phyloP scores from a whole-genome alignment of 2,797 vertebrate genomes.

The Pantherophis alleghaniensis region DNA sequence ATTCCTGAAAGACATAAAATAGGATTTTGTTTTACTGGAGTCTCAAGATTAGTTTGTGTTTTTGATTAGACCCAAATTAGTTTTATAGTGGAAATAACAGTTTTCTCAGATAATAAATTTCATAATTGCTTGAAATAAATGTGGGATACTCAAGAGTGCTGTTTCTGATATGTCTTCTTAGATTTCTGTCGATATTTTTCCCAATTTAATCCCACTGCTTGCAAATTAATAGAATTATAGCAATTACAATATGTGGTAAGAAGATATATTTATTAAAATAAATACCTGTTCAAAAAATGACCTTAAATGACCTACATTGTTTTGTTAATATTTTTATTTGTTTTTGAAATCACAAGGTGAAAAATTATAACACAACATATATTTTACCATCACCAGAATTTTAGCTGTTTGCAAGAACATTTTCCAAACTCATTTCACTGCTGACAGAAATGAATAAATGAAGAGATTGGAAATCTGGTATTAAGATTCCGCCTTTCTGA shows the following conservation, averaged over 20 bases:
- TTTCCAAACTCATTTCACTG: background rate
- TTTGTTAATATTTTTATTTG: background rate
- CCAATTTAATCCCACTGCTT: background rate
- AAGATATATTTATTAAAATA: constrained; percentile 13
- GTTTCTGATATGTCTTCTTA: background rate
- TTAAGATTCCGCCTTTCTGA: background rate
- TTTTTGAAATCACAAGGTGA: background rate
- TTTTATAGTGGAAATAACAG: background rate
- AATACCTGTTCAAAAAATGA: constrained; percentile 20
- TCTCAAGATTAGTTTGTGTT: constrained; percentile 9
- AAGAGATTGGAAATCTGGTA: background rate
- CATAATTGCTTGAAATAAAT: constrained; percentile 14
- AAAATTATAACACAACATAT: background rate
- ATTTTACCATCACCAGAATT: background rate
- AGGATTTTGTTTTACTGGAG: no score
- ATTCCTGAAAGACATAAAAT: background rate
- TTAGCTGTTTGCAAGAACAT: background rate
- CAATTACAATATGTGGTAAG: constrained; percentile 2
- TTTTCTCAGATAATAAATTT: constrained; percentile 18
- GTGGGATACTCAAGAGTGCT: background rate
- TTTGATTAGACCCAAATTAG: background rate
- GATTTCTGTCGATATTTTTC: constrained; percentile 15
- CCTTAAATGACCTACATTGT: background rate
- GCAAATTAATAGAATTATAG: constrained; percentile 18
- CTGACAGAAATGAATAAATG: background rate